Conservation (phyloP, 2,113 vertebrate species). For the Bujurquina vittata region DNA sequence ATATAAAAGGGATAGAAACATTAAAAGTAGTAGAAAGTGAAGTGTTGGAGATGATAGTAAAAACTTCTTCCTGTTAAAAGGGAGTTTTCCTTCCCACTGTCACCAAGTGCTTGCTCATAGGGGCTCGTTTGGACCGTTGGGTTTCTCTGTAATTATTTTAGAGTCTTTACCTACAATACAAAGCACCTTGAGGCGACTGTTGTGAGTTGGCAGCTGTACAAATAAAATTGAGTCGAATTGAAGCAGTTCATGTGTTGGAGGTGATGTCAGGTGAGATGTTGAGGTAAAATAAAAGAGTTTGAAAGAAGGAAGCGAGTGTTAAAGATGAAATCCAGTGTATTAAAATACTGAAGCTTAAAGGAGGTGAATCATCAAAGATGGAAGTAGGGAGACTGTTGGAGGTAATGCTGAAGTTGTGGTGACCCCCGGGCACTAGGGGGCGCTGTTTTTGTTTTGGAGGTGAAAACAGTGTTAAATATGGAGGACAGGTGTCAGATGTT, state of each 20-base stretch:
- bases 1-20: background rate
- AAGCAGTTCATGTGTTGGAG: background rate
- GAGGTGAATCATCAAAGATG: background rate
- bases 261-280: background rate
- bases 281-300: background rate
- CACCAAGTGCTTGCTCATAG: no score
- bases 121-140: no score
- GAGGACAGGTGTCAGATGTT: background rate
- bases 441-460: background rate
- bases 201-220: no score
- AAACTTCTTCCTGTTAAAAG: no score
- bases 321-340: background rate
- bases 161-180: no score
- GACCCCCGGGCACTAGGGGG: background rate
- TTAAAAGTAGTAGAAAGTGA: background rate
- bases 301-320: background rate
- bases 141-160: no score
- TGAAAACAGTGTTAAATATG: background rate
- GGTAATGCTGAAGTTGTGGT: background rate
- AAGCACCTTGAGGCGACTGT: no score
- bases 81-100: no score
- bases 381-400: background rate
- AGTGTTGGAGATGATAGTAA: background rate
- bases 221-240: no score
- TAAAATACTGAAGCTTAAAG: background rate